phyloP scores from a whole-genome alignment of 1,140 invertebrate species.

The Apocrypta bakeri region DNA sequence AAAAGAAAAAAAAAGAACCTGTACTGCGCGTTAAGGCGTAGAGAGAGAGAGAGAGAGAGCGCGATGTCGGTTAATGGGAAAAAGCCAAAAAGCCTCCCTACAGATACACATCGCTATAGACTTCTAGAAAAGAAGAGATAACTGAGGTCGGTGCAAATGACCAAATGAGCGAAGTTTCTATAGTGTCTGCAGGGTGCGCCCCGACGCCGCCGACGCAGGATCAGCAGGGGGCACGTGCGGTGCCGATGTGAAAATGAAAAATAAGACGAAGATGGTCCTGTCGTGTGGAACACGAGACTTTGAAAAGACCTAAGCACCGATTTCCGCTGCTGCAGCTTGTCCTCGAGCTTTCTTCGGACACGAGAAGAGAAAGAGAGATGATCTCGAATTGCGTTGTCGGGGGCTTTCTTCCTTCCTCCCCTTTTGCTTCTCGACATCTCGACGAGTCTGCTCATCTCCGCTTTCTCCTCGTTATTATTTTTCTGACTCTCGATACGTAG shows the following conservation, averaged over 20 bases:
- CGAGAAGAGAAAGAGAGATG: slow-evolving; percentile 5
- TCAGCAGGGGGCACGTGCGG: not conserved
- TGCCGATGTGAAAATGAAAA: not conserved
- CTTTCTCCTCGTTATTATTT: not conserved
- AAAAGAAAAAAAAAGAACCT: slow-evolving; percentile 20
- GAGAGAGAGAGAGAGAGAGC: not conserved
- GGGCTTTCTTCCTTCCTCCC: slow-evolving; percentile 1
- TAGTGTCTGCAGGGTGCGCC: not conserved
- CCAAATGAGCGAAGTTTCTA: not conserved
- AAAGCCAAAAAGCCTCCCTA: not conserved
- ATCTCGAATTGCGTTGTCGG: slow-evolving; percentile 15
- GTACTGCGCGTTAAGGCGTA: slow-evolving; percentile 9
- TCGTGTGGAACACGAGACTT: slow-evolving; percentile 36
- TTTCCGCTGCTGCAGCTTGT: slow-evolving; percentile 41
- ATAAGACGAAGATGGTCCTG: not conserved
- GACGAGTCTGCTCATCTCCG: too few species aligned
- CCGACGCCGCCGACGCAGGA: too few species aligned
- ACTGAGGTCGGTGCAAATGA: not conserved
- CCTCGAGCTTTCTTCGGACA: slow-evolving; percentile 50
- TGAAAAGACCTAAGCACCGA: slow-evolving; percentile 39
- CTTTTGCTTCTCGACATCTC: not conserved
- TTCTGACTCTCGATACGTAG: too few species aligned
- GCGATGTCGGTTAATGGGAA: not conserved
- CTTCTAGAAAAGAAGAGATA: not conserved
- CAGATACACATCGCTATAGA: too few species aligned